Base-by-base conservation (phyloP, 2,888 invertebrate species). In the Deilephila porcellus region DNA sequence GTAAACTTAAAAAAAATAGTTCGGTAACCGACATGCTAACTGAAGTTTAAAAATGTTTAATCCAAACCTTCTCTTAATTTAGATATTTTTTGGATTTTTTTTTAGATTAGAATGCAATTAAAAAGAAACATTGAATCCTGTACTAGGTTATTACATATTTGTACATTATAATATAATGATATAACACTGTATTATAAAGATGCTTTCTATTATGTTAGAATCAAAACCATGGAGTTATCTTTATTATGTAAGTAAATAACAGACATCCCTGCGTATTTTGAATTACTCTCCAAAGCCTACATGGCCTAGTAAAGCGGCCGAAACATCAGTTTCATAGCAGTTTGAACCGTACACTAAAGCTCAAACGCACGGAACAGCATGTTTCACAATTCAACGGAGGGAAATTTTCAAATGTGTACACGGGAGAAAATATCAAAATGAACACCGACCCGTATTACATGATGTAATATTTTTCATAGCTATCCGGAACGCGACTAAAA, bases 211-310 rank as follows among this genome's bases (percentile, higher is more conserved):
- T 4, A 19, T 7, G n/a, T 14, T 19, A 4, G 56, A n/a, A 56
- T 56, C 11, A 11, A 45, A 45, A 45, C 56, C 14, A 60, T 7
- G 17, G 60, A 29, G 3, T 8, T 17, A 60, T 17, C 29, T 20
- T 5, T 20, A 25, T 60, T 5, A 60, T 8, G 17, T 60, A 3
- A 17, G 4, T 7, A 63, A 32, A 29, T 37, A 45, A 25, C 20
- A 6, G 45, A 52, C 67, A 67, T 3, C 67, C 67, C 67, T 67
- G 25, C 3, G 25, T 17, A 45, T 45, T 29, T 73, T 74, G 73
- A 78, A 82, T 79, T 76, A 76, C 76, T 74, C 74, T 72, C 72
- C 53, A 73, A 71, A 64, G 80, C 78, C 76, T 76, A 78, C 75
- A 71, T 75, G 70, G 56, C 73, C 74, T 71, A 73, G 72, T 76